These are phyloP conservation scores for Malurus cyaneus DNA, from an alignment of 2,113 vertebrate genomes.

Conservation along the genomic window DNA sequence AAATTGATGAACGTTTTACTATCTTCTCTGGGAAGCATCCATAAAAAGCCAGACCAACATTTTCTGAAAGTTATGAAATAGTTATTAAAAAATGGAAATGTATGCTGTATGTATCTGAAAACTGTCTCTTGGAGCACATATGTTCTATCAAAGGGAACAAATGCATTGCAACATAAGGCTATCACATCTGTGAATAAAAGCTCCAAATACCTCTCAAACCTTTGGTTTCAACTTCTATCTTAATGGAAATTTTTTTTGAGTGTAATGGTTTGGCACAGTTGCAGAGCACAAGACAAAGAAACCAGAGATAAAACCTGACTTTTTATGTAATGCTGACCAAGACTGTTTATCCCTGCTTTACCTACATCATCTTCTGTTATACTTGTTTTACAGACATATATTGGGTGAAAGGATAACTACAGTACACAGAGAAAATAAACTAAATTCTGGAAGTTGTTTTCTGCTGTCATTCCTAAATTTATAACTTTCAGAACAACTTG, in stretches of 20 bases:
- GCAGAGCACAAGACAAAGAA: neutral
- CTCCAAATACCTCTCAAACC: neutral
- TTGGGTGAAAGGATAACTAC: neutral
- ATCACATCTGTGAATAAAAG: neutral
- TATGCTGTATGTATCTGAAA: neutral
- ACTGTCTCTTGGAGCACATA: neutral
- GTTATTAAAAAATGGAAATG: conserved; percentile 39
- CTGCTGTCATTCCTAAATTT: neutral
- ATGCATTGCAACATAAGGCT: neutral
- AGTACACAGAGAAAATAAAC: neutral
- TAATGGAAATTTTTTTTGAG: neutral
- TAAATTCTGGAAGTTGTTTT: neutral
- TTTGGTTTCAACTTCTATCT: conserved; percentile 11
- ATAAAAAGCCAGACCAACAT: conserved; percentile 16
- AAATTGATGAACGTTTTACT: neutral
- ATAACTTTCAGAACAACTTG: neutral
- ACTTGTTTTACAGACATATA: neutral
- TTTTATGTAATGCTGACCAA: neutral
- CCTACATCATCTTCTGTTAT: neutral
- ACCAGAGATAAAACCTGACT: neutral
- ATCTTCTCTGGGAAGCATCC: neutral
- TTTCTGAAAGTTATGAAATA: conserved; percentile 22
- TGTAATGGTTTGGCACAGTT: conserved; percentile 9
- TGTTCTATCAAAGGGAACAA: conserved; percentile 28
- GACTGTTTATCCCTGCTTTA: neutral